Evolutionary conservation across 2,797 vertebrate species (phyloP), one percentile per base, ranked within the genome.

Genomic region (Mus spretus): DNA sequence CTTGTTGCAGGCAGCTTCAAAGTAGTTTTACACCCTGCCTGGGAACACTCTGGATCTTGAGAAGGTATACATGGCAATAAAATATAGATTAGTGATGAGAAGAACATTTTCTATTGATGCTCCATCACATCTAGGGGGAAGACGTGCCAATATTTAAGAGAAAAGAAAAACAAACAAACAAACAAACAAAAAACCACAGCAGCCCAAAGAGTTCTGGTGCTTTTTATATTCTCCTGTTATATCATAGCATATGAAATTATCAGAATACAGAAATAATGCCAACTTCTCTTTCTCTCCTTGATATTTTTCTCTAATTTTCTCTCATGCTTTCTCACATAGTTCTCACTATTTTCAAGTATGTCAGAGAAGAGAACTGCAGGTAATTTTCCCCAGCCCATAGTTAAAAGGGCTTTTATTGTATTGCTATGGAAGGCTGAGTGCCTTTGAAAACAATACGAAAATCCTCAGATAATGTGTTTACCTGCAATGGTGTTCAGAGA

Each of bases 71-170:
- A 86, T 89, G 12, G n/a, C 82, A 88, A 44, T 53, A 81, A 55
- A 86, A 84, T 75, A 57, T 22, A 72, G 34, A 84, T 57, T 89
- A 78, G 20, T 88, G n/a, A 90, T 24, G 81, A 75, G 55, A 95
- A 84, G 22, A 82, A 61, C 28, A 67, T n/a, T 7, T n/a, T 83
- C 22, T 61, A n/a, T 28, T 77, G 61, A 65, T 63, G 44, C 67
- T 20, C 22, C 37, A 57, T 59, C 22, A 77, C 26, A 59, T 80
- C 44, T 19, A 5, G 15, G 10, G 4, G 7, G 57, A 79, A 85
- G 4, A 6, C 40, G 7, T 14, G 28, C 47, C 26, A 75, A 61
- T 85, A 5, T 89, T 91, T 93, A 89, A 91, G 34, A 72, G 57
- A 93, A 75, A 82, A 72, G 50, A 91, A 75, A 82, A 20, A 28